These are phyloP conservation scores for Deladenus siricidicola DNA, from an alignment of 2,888 invertebrate species.

Conservation along the genomic window DNA sequence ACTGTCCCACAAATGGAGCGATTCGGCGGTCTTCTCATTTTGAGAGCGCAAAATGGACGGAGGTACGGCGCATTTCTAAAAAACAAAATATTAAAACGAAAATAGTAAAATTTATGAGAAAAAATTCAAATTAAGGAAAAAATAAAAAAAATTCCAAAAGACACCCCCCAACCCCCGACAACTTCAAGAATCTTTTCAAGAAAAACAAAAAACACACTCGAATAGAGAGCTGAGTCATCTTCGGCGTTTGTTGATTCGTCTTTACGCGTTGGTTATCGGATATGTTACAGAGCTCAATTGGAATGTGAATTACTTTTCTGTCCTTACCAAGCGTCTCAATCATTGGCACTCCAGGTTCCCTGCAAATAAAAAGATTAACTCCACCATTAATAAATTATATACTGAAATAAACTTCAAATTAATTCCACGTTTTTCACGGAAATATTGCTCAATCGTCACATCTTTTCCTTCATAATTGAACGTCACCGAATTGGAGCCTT, in stretches of 20 bases:
- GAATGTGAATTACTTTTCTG: background rate
- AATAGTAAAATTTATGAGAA: too few relatives aligned
- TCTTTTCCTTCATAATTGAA: too few relatives aligned
- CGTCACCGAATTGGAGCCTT: too few relatives aligned
- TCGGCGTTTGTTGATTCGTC: constrained; percentile 9
- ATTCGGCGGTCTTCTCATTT: constrained; percentile 6
- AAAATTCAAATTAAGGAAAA: too few relatives aligned
- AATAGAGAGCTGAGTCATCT: constrained; percentile 10
- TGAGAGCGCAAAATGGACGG: constrained; percentile 4
- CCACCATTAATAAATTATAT: too few relatives aligned
- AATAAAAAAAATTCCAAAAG: too few relatives aligned
- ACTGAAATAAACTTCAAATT: too few relatives aligned
- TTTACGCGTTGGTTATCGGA: constrained; percentile 2
- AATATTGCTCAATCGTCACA: too few relatives aligned
- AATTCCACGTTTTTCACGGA: too few relatives aligned
- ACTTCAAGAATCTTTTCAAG: background rate
- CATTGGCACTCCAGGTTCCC: background rate
- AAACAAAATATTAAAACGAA: background rate
- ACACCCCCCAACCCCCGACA: too few relatives aligned
- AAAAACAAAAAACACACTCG: background rate
- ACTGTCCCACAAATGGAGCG: constrained; percentile 16
- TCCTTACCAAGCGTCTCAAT: background rate
- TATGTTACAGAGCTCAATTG: background rate
- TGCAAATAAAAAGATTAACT: background rate
- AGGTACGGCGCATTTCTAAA: constrained; percentile 18